phyloP scores from a whole-genome alignment of 2,797 vertebrate genomes.

The Uromys caudimaculatus region DNA sequence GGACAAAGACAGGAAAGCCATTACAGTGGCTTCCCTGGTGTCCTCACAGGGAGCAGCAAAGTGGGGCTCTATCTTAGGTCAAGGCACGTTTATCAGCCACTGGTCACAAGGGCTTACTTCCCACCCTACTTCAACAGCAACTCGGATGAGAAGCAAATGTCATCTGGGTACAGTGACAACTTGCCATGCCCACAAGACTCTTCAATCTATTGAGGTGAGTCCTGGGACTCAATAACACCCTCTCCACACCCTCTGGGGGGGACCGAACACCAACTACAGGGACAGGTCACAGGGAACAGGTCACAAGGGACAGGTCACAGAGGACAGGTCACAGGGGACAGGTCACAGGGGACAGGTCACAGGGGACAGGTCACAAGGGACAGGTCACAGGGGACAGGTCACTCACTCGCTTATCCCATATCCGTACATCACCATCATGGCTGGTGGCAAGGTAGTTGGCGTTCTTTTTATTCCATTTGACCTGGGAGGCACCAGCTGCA shows the following conservation, averaged over 20 bases:
- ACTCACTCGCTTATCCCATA: slow-evolving; percentile 98
- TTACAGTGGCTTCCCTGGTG: not conserved
- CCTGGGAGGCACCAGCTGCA: slow-evolving; percentile 97
- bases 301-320: slow-evolving; percentile 62
- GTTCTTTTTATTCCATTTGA: slow-evolving; percentile 98
- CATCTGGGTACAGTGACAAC: not conserved
- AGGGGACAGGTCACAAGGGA: not conserved
- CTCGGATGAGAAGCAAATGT: not conserved
- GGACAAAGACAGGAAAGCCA: not conserved
- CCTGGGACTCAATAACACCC: not conserved
- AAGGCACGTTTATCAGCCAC: not conserved
- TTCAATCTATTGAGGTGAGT: not conserved
- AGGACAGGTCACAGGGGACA: not conserved
- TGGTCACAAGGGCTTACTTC: not conserved
- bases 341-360: not conserved
- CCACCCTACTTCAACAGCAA: not conserved
- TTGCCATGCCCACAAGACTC: not conserved
- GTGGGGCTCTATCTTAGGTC: not conserved
- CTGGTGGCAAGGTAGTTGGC: slow-evolving; percentile 95
- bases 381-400: not conserved
- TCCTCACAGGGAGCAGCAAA: slow-evolving; percentile 26
- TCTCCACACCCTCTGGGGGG: not conserved
- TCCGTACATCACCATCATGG: slow-evolving; percentile 96
- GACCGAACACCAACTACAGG: not conserved
- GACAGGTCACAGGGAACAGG: not conserved